Conservation (phyloP, 2,797 vertebrate species). For the Cynopterus sphinx region DNA sequence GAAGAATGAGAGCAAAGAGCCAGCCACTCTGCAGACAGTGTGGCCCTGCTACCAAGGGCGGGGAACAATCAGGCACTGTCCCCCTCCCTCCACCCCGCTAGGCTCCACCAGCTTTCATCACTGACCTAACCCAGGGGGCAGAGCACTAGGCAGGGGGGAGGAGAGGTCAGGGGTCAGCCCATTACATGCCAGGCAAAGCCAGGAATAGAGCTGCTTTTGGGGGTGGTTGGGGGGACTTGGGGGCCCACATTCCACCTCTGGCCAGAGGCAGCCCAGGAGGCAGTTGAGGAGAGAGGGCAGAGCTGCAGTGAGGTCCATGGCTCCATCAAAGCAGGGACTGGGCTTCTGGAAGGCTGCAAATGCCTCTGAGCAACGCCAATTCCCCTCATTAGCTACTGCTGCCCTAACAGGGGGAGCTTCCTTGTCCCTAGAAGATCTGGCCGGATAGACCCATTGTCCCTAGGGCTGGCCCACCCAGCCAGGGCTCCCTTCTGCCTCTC, state of each 20-base stretch:
- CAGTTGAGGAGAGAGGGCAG: neutral
- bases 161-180: conserved; percentile 84
- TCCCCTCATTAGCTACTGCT: neutral
- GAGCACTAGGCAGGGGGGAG: conserved; percentile 44
- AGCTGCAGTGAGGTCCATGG: neutral
- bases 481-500: neutral
- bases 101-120: conserved; percentile 85
- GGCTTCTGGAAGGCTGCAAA: neutral
- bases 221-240: conserved; percentile 63
- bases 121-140: conserved; percentile 79
- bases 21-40: neutral
- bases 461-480: neutral
- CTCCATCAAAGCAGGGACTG: neutral
- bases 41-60: neutral
- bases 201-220: conserved; percentile 82
- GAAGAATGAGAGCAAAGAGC: neutral
- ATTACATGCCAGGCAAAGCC: conserved; percentile 77
- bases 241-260: neutral
- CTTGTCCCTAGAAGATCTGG: neutral
- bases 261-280: neutral
- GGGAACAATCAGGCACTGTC: conserved; percentile 86
- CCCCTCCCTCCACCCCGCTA: conserved; percentile 36
- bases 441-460: too few relatives aligned
- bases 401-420: neutral
- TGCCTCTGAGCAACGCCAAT: neutral